phyloP scores from a whole-genome alignment of 2,113 vertebrate species.

The Elephantulus edwardii region DNA sequence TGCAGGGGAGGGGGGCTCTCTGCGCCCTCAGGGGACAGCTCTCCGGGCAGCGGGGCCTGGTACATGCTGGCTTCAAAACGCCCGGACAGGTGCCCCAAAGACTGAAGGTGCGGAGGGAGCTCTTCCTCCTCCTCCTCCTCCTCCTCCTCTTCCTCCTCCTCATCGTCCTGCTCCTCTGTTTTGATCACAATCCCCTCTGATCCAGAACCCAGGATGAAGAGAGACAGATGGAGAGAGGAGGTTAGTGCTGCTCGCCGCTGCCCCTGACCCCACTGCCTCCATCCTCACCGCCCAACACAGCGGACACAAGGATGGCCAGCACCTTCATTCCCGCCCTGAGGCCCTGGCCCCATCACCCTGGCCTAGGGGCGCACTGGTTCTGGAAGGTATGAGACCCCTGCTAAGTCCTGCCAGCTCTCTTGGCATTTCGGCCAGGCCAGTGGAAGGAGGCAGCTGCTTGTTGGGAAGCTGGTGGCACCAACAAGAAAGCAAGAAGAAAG shows the following conservation, averaged over 20 bases:
- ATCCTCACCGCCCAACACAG: no score
- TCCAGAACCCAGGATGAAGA: conserved; percentile 28
- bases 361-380: background rate
- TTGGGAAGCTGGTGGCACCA: no score
- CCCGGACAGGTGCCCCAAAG: conserved; percentile 65
- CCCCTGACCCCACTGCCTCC: background rate
- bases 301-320: no score
- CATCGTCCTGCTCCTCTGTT: conserved; percentile 73
- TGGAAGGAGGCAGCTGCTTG: background rate
- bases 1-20: conserved; percentile 64
- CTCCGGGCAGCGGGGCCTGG: conserved; percentile 40
- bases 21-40: conserved; percentile 63
- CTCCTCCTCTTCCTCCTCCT: conserved; percentile 78
- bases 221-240: background rate
- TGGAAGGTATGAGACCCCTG: background rate
- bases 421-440: no score
- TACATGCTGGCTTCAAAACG: conserved; percentile 67
- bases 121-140: conserved; percentile 74
- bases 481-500: background rate
- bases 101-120: conserved; percentile 70
- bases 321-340: background rate
- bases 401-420: background rate
- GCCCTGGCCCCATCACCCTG: background rate
- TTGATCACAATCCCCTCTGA: conserved; percentile 79
- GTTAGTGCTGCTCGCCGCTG: background rate